Conservation (phyloP, 53 echinoderm and acorn worm species). For the Pentamera pediparva region DNA sequence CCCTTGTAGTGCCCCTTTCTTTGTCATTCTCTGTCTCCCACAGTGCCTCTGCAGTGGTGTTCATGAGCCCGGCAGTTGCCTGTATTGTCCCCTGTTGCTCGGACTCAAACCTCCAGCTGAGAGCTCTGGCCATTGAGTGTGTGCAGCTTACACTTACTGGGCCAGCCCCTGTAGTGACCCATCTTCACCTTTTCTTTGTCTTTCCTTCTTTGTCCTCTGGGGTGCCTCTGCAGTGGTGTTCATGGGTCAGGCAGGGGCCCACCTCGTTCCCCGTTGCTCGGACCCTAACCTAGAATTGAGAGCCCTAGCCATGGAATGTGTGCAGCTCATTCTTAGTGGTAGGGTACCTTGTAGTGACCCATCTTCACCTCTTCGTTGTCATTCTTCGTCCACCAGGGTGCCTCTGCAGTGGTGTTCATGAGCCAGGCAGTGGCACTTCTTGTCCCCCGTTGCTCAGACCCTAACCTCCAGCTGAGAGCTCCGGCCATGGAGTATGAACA, state of each 20-base stretch:
- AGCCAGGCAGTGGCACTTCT: conserved; percentile 69
- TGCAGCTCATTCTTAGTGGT: conserved; percentile 83
- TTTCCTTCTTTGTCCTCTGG: neutral
- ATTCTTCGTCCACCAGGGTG: too few relatives aligned
- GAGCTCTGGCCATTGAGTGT: neutral
- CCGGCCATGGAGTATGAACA: conserved; percentile 67
- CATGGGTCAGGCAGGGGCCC: conserved; percentile 70
- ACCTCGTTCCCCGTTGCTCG: conserved; percentile 92
- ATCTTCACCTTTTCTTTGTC: neutral
- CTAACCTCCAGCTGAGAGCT: conserved; percentile 51
- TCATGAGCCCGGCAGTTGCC: too few relatives aligned
- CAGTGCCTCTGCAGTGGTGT: too few relatives aligned
- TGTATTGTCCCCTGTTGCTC: conserved; percentile 90
- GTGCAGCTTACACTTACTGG: neutral
- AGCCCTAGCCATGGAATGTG: conserved; percentile 55
- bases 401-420: conserved; percentile 64
- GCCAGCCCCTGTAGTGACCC: too few relatives aligned
- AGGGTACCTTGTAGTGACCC: too few relatives aligned
- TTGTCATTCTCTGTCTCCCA: too few relatives aligned
- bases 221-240: conserved; percentile 63
- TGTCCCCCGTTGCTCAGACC: conserved; percentile 94
- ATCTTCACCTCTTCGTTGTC: neutral
- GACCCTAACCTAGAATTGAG: conserved; percentile 67
- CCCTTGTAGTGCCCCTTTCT: too few relatives aligned
- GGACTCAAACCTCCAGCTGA: conserved; percentile 61